Base-by-base conservation (phyloP, 2,888 invertebrate species). In the Epinotia demarniana region DNA sequence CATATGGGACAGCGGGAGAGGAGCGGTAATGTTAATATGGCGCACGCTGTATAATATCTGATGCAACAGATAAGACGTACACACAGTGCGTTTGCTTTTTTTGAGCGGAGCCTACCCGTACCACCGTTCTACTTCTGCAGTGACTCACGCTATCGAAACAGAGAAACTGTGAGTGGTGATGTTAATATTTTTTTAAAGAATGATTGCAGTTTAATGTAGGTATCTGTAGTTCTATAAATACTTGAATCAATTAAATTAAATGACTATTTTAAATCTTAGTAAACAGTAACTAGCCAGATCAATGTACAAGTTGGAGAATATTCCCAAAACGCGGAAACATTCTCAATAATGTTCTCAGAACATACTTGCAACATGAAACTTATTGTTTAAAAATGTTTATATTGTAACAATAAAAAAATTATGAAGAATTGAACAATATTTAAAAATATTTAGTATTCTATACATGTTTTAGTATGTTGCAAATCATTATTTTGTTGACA, bases 51-150 rank as follows among this genome's bases (percentile, higher is more conserved):
- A 91, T 79, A 84, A 76, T 82, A 90, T 92, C 92, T 93, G 93
- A 93, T 93, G 92, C 90, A 91, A 92, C 86, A 93, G 93, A 93
- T 93, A 93, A 92, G 88, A 89, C 85, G 87, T 85, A 89, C 88
- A 87, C 87, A 89, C 88, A 89, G 81, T 84, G 79, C 79, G 81
- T 79, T 80, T 77, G 81, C 81, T 86, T 88, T 91, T 90, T 92
- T 92, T 83, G 81, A 84, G 83, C 88, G 84, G 91, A 90, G 89
- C 88, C 87, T 86, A 85, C 85, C 82, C 85, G 91, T 89, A 89
- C 90, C 91, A 89, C 89, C 90, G 92, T 89, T 88, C 90, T 88
- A 91, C 90, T 89, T 90, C 87, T 86, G 87, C 85, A 27, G 86
- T 93, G 92, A 92, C 82, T 93, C 92, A 93, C 87, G 80, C 79